These are phyloP conservation scores for Poliocrania exsul DNA, from an alignment of 2,797 vertebrate species.

Conservation along the genomic window DNA sequence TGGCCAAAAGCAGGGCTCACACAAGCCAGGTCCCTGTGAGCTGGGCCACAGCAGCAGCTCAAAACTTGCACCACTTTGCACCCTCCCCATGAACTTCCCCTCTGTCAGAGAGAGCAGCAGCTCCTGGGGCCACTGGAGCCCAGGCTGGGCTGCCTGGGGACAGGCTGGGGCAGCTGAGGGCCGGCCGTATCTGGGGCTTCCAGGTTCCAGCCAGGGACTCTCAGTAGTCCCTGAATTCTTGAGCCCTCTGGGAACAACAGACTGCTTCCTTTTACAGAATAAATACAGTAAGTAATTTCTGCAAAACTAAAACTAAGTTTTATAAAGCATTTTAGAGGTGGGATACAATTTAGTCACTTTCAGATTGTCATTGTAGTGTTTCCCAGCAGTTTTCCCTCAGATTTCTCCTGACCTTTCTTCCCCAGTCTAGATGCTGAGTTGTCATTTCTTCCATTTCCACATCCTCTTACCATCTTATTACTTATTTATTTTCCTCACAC, in stretches of 20 bases:
- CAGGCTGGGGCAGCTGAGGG: neutral
- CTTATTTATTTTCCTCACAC: neutral
- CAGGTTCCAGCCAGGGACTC: neutral
- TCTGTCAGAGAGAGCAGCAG: neutral
- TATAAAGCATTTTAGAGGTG: neutral
- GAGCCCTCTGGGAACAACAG: neutral
- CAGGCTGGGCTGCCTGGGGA: accelerated
- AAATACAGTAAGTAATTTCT: neutral
- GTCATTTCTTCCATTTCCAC: neutral
- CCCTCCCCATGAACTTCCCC: accelerated
- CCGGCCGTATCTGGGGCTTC: neutral
- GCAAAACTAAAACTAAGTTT: neutral
- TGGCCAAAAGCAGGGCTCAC: neutral
- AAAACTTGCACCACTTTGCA: neutral
- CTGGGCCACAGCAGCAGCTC: neutral
- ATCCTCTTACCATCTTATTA: neutral
- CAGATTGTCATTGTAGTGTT: neutral
- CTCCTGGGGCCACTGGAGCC: neutral
- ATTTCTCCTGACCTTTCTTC: neutral
- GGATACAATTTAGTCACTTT: neutral
- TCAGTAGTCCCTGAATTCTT: neutral
- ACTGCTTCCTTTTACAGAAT: accelerated
- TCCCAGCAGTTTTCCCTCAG: neutral
- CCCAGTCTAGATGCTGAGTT: neutral
- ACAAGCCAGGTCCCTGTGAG: neutral